Percentiles rank a stretch among this genome's conserved stretches.
These are phyloP conservation scores for Drosophila hamatofila DNA, from an alignment of 2,888 invertebrate genomes.

Conservation along the genomic window DNA sequence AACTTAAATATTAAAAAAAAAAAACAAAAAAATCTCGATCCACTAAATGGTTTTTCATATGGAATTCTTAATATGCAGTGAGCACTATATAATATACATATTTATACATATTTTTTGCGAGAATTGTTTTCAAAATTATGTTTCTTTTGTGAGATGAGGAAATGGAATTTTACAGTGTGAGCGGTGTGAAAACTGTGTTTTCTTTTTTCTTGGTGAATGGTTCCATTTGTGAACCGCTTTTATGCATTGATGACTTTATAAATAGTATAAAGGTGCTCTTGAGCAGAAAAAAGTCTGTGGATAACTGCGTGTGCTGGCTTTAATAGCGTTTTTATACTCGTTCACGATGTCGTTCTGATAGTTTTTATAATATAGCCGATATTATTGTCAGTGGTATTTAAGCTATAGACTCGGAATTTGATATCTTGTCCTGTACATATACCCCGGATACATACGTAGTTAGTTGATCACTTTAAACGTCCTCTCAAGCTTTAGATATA, in stretches of 20 bases:
- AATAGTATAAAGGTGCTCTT: slow-evolving; percentile 29
- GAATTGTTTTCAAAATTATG: background rate
- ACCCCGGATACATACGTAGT: background rate
- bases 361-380: background rate
- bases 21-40: slow-evolving; percentile 6
- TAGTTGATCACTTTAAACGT: background rate
- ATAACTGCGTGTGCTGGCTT: slow-evolving; percentile 29
- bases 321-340: slow-evolving; percentile 9
- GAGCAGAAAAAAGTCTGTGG: slow-evolving; percentile 11
- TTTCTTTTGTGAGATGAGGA: slow-evolving; percentile 33
- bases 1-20: slow-evolving; percentile 24
- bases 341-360: background rate
- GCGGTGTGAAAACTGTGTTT: slow-evolving; percentile 17
- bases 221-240: slow-evolving; percentile 4
- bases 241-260: slow-evolving; percentile 32
- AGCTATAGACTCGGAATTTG: background rate
- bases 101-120: slow-evolving; percentile 24
- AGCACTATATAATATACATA: slow-evolving; percentile 38
- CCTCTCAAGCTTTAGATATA: too few relatives aligned
- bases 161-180: slow-evolving; percentile 44
- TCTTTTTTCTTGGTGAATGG: background rate
- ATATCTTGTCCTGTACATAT: background rate
- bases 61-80: slow-evolving; percentile 25
- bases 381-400: background rate
- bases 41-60: slow-evolving; percentile 14